These are phyloP conservation scores for Aptenodytes forsteri DNA, from an alignment of 2,113 vertebrate genomes.

Conservation along the genomic window DNA sequence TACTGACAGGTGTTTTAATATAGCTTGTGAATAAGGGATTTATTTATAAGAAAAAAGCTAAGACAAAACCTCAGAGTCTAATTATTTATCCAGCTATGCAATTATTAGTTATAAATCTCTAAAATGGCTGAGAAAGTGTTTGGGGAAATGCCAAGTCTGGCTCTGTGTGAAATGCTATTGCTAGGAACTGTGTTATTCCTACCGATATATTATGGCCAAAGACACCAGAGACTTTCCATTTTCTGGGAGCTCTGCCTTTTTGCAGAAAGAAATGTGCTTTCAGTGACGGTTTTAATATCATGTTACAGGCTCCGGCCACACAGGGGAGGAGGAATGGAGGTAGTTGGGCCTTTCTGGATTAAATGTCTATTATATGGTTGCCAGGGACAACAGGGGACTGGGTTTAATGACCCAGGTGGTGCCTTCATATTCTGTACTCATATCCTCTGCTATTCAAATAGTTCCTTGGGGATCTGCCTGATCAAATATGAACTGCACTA, in stretches of 20 bases:
- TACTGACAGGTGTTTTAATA: conserved; percentile 4
- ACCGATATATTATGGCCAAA: conserved; percentile 3
- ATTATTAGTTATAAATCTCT: conserved; percentile 47
- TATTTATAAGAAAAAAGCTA: conserved; percentile 30
- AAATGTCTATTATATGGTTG: conserved; percentile 48
- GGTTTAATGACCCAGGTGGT: conserved; percentile 44
- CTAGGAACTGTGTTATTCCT: conserved; percentile 41
- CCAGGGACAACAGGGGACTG: conserved; percentile 11
- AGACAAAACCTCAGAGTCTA: conserved; percentile 31
- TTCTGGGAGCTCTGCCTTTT: conserved; percentile 49
- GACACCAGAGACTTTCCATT: conserved; percentile 41
- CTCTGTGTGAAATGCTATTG: conserved; percentile 6
- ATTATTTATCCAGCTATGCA: conserved; percentile 39
- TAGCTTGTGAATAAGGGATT: conserved; percentile 33
- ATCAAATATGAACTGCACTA: conserved; percentile 30
- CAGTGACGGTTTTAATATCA: conserved; percentile 20
- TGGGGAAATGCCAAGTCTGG: conserved; percentile 34
- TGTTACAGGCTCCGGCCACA: neutral
- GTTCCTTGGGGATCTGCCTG: conserved; percentile 21
- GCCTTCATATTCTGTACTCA: conserved; percentile 41
- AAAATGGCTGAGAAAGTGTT: conserved; percentile 33
- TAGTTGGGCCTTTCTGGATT: conserved; percentile 31
- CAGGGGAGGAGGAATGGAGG: conserved; percentile 7
- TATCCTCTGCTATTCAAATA: conserved; percentile 30
- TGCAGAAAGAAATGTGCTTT: conserved; percentile 40